Evolutionary conservation across 2,797 vertebrate genomes (phyloP).

Genomic region (Gallinago solitaria): DNA sequence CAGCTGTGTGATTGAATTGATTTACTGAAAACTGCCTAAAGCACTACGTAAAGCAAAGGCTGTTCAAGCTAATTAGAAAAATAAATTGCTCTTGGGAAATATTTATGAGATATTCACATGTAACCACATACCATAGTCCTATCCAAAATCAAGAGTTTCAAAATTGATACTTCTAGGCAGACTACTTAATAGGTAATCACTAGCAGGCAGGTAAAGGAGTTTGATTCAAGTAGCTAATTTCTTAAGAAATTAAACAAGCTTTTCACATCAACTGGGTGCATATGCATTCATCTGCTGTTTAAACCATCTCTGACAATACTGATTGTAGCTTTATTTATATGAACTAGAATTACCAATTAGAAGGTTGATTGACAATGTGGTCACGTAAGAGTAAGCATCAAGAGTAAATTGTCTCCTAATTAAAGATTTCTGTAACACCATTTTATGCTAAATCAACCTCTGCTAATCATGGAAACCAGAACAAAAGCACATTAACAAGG

Average conservation of each 20-base stretch:
- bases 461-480: background rate
- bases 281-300: conserved; percentile 12
- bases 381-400: conserved; percentile 43
- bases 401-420: conserved; percentile 37
- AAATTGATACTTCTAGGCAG: conserved; percentile 37
- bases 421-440: conserved; percentile 14
- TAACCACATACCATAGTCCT: conserved; percentile 27
- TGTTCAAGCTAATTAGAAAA: conserved; percentile 60
- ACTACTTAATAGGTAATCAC: conserved; percentile 39
- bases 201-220: conserved; percentile 10
- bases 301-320: conserved; percentile 35
- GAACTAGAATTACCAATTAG: conserved; percentile 19
- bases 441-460: conserved; percentile 6
- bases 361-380: conserved; percentile 40
- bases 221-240: conserved; percentile 36
- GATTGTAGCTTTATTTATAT: conserved; percentile 21
- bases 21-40: conserved; percentile 66
- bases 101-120: conserved; percentile 65
- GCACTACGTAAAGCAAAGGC: conserved; percentile 27
- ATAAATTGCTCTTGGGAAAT: conserved; percentile 64
- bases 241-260: conserved; percentile 35
- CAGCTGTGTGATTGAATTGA: conserved; percentile 63
- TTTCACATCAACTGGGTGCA: conserved; percentile 14
- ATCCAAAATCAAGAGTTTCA: conserved; percentile 43
- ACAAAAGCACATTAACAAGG: background rate